phyloP scores from a whole-genome alignment of 1,140 invertebrate species.

The Drosophila lowei region DNA sequence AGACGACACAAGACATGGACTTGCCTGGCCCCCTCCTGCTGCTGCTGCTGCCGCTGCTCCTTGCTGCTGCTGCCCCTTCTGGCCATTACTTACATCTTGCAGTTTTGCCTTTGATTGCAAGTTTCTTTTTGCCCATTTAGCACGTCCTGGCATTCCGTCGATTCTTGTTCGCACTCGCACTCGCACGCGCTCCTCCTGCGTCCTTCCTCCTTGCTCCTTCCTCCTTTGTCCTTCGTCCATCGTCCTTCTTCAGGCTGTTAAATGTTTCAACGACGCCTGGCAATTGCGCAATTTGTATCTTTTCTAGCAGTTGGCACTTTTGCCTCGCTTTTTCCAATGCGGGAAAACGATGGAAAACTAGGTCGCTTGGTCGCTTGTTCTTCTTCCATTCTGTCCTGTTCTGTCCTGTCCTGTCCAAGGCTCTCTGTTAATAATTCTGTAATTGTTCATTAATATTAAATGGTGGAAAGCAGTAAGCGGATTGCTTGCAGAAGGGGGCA shows the following conservation, averaged over 20 bases:
- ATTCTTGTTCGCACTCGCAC: slow-evolving; percentile 17
- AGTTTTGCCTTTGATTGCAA: slow-evolving; percentile 71
- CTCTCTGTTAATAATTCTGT: slow-evolving; percentile 45
- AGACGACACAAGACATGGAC: slow-evolving; percentile 45
- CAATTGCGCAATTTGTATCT: slow-evolving; percentile 60
- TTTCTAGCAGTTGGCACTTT: slow-evolving; percentile 33
- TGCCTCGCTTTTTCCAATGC: slow-evolving; percentile 8
- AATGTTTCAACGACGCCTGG: slow-evolving; percentile 56
- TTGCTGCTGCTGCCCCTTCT: not conserved
- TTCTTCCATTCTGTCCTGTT: too few relatives aligned
- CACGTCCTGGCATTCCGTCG: slow-evolving; percentile 60
- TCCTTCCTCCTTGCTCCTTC: not conserved
- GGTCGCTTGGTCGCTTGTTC: slow-evolving; percentile 15
- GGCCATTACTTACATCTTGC: slow-evolving; percentile 57
- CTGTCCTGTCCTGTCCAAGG: not conserved
- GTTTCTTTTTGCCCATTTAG: slow-evolving; percentile 68
- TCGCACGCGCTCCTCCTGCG: not conserved
- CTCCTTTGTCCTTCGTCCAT: not conserved
- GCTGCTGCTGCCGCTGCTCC: not conserved
- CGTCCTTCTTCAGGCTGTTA: slow-evolving; percentile 23
- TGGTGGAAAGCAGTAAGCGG: slow-evolving; percentile 11
- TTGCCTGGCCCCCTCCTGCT: not conserved
- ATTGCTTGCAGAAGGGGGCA: slow-evolving; percentile 13
- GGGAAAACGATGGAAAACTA: slow-evolving; percentile 34
- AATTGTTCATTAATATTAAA: slow-evolving; percentile 47